phyloP scores from a whole-genome alignment of 2,888 invertebrate genomes.

The Campaea margaritaria region DNA sequence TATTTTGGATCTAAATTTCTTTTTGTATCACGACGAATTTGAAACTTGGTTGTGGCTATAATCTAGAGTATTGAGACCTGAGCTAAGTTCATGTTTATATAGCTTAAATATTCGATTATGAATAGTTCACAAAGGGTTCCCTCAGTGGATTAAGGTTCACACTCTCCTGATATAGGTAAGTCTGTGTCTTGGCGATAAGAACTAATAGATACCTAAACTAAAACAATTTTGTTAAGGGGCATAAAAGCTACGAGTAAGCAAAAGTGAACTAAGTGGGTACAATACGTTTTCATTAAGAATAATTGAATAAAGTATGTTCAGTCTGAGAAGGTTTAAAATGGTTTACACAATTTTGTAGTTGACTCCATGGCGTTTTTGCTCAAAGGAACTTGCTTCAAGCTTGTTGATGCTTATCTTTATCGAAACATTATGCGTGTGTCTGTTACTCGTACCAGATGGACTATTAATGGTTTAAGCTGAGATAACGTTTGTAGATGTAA shows the following conservation, averaged over 20 bases:
- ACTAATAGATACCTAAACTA: neutral
- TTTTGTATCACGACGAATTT: too few species aligned
- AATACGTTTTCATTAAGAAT: neutral
- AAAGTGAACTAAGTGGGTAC: too few species aligned
- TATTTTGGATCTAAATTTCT: too few species aligned
- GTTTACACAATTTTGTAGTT: neutral
- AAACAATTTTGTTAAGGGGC: too few species aligned
- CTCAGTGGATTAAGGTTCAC: constrained; percentile 15
- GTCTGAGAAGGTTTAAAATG: neutral
- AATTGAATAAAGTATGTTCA: neutral
- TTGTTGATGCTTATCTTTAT: constrained; percentile 23
- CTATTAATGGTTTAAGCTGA: constrained; percentile 3
- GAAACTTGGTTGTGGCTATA: too few species aligned
- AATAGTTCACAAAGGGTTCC: constrained; percentile 8
- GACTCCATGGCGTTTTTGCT: neutral
- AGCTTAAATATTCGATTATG: too few species aligned
- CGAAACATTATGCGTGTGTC: constrained; percentile 23
- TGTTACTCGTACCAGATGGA: constrained; percentile 15
- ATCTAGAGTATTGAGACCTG: constrained; percentile 19
- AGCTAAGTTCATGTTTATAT: too few species aligned
- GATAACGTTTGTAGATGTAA: neutral
- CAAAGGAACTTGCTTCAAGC: neutral
- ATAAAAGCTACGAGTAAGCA: too few species aligned
- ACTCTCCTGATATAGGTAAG: constrained; percentile 14
- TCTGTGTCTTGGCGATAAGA: constrained; percentile 12